A percentile compares a stretch with the other conserved stretches of the same genome.
Evolutionary conservation across 1,140 invertebrate genomes (phyloP).

Genomic region (Drosophila dunni): DNA sequence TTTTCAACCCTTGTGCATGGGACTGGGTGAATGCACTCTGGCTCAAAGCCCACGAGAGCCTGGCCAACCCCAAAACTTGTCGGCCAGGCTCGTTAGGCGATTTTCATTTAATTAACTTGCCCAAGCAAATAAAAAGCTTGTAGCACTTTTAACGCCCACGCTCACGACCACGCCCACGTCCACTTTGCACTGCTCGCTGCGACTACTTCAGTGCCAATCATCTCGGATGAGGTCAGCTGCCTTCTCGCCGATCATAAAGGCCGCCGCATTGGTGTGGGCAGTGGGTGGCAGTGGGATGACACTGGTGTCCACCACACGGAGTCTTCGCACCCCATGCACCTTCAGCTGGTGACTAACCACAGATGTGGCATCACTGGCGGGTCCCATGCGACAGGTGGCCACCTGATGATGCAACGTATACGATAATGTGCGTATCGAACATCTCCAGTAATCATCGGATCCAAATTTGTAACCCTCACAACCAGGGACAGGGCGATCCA

Average conservation of each 20-base stretch:
- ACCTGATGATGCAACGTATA: conserved; percentile 90
- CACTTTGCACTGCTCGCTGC: conserved; percentile 86
- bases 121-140: conserved; percentile 42
- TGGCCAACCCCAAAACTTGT: conserved; percentile 30
- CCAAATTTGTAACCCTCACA: conserved; percentile 86
- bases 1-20: conserved; percentile 69
- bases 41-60: neutral
- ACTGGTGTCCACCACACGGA: conserved; percentile 91
- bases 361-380: conserved; percentile 87
- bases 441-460: conserved; percentile 90
- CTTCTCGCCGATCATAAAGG: conserved; percentile 95
- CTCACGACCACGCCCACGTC: conserved; percentile 78
- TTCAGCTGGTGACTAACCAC: conserved; percentile 91
- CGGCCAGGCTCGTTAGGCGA: conserved; percentile 50
- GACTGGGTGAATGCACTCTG: conserved; percentile 86
- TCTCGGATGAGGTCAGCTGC: conserved; percentile 92
- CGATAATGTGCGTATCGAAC: conserved; percentile 88
- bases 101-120: conserved; percentile 75
- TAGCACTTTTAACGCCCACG: conserved; percentile 2
- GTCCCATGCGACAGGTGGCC: conserved; percentile 92
- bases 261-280: conserved; percentile 90
- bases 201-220: conserved; percentile 86
- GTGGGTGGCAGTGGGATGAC: conserved; percentile 90
- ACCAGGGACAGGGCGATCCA: conserved; percentile 86
- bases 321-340: conserved; percentile 89